These are phyloP conservation scores for Microtus agrestis DNA, from an alignment of 2,797 vertebrate species.

Conservation along the genomic window DNA sequence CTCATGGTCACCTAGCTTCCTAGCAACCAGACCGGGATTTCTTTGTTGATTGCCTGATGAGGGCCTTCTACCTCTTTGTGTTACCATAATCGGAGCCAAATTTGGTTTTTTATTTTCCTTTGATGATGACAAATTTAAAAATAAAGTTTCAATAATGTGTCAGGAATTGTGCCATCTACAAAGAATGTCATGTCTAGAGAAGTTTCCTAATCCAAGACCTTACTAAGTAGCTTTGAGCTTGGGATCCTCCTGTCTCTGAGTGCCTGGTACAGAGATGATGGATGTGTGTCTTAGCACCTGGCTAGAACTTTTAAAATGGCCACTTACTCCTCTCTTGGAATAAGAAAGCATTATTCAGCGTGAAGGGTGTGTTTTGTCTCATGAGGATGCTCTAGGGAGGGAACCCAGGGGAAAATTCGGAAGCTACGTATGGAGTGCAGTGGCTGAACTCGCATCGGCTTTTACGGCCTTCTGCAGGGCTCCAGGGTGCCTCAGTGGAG, in stretches of 20 bases:
- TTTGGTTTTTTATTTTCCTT: too few relatives aligned
- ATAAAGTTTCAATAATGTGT: neutral
- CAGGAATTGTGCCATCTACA: neutral
- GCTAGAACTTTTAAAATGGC: neutral
- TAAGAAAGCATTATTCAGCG: conserved; percentile 26
- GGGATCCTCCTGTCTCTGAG: neutral
- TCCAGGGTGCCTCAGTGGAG: conserved; percentile 77
- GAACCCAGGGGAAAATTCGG: neutral
- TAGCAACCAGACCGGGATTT: neutral
- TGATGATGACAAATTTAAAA: neutral
- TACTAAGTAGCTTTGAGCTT: neutral
- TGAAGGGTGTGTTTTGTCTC: conserved; percentile 66
- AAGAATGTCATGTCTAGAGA: neutral
- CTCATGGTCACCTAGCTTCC: neutral
- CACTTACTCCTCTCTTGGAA: conserved; percentile 8
- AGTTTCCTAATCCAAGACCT: neutral
- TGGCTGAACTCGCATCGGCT: conserved; percentile 58
- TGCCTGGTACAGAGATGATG: neutral
- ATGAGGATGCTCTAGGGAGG: neutral
- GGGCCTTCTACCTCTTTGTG: neutral
- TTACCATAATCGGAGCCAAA: neutral
- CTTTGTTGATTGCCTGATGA: neutral
- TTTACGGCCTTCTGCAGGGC: neutral
- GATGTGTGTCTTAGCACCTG: neutral
- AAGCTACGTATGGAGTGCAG: conserved; percentile 60